phyloP scores from a whole-genome alignment of 2,888 invertebrate genomes.

The Vandiemenella viatica region DNA sequence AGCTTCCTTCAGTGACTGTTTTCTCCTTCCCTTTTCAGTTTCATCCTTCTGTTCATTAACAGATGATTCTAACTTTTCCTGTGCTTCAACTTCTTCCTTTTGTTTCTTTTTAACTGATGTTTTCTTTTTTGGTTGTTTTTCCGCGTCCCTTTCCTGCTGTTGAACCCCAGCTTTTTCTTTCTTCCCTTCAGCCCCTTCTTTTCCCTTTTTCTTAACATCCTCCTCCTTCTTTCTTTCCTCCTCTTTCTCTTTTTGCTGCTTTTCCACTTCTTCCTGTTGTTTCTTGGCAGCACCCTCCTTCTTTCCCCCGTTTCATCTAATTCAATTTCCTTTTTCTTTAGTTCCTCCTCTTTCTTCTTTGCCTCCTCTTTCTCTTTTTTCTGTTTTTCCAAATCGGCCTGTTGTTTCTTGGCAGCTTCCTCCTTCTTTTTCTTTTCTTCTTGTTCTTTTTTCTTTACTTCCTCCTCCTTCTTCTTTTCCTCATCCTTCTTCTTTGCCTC shows the following conservation, averaged over 20 bases:
- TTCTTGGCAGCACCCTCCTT: slow-evolving; percentile 23
- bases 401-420: slow-evolving; percentile 21
- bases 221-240: slow-evolving; percentile 17
- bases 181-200: not conserved
- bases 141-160: not conserved
- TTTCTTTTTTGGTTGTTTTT: not conserved
- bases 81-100: not conserved
- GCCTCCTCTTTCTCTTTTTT: too few relatives aligned
- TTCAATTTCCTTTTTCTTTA: too few relatives aligned
- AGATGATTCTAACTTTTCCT: slow-evolving; percentile 24
- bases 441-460: slow-evolving; percentile 24
- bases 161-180: not conserved
- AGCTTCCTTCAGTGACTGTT: not conserved
- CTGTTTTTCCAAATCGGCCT: too few relatives aligned
- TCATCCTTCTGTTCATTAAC: slow-evolving; percentile 21
- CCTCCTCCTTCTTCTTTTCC: slow-evolving; percentile 17
- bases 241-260: slow-evolving; percentile 26
- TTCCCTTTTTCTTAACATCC: not conserved
- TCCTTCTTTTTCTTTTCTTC: slow-evolving; percentile 25
- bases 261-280: slow-evolving; percentile 27
- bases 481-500: slow-evolving; percentile 15
- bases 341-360: too few relatives aligned
- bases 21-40: not conserved
- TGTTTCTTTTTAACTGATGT: not conserved
- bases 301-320: too few relatives aligned